Conservation (phyloP, 2,113 vertebrate genomes). For the Capricornis sumatraensis region DNA sequence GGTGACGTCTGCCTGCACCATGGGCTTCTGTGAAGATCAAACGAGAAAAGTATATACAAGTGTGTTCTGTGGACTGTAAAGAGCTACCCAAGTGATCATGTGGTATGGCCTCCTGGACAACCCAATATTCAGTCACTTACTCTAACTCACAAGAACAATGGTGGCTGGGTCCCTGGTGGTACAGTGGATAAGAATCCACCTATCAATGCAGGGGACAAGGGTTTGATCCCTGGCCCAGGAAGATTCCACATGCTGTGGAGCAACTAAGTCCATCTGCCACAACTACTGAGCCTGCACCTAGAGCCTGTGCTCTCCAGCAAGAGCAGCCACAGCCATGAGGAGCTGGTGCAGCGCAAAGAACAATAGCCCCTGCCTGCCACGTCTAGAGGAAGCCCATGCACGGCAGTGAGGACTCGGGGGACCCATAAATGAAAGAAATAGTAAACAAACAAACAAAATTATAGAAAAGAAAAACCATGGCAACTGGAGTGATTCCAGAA, state of each 20-base stretch:
- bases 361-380: neutral
- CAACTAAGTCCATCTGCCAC: neutral
- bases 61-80: neutral
- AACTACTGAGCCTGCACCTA: neutral
- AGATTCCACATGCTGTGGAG: neutral
- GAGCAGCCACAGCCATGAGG: neutral
- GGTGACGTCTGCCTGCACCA: neutral
- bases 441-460: neutral
- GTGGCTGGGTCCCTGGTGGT: neutral
- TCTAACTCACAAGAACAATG: neutral
- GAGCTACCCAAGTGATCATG: neutral
- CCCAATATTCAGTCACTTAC: accelerated
- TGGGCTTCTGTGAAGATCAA: neutral
- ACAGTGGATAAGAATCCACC: neutral
- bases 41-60: neutral
- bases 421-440: neutral
- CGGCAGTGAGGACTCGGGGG: neutral
- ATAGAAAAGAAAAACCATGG: neutral
- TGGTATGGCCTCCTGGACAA: neutral
- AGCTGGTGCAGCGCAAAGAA: neutral
- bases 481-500: neutral
- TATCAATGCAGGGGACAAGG: neutral
- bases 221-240: neutral
- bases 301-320: neutral
- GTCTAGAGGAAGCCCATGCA: neutral